phyloP scores from a whole-genome alignment of 1,140 invertebrate genomes.

The Drosophila persimilis region DNA sequence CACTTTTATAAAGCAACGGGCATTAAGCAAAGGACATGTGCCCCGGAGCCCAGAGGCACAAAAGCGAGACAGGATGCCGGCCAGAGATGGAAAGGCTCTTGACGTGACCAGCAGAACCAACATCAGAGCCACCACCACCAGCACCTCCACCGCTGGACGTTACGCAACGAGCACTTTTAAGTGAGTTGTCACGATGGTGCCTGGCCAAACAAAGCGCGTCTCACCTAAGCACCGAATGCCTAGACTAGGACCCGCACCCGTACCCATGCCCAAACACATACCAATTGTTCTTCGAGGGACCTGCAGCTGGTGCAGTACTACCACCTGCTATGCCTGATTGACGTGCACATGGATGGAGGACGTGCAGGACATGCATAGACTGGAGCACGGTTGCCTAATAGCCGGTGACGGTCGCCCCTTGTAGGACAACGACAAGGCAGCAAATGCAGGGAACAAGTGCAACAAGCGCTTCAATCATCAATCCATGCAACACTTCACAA shows the following conservation, averaged over 20 bases:
- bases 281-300: slow-evolving; percentile 15
- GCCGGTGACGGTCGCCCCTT: slow-evolving; percentile 41
- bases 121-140: too few relatives aligned
- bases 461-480: slow-evolving; percentile 69
- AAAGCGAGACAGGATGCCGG: slow-evolving; percentile 23
- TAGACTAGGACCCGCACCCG: background rate
- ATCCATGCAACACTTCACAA: slow-evolving; percentile 56
- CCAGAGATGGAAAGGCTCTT: slow-evolving; percentile 17
- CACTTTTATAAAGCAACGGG: slow-evolving; percentile 44
- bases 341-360: slow-evolving; percentile 7
- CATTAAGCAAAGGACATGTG: slow-evolving; percentile 39
- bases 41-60: slow-evolving; percentile 7
- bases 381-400: slow-evolving; percentile 47
- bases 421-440: slow-evolving; percentile 20
- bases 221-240: slow-evolving; percentile 22
- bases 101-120: too few relatives aligned
- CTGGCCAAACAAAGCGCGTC: slow-evolving; percentile 54
- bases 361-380: slow-evolving; percentile 18
- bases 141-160: background rate
- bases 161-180: slow-evolving; percentile 48
- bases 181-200: slow-evolving; percentile 62
- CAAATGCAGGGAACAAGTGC: slow-evolving; percentile 23
- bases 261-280: slow-evolving; percentile 12
- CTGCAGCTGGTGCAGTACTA: background rate
- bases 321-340: slow-evolving; percentile 13